Conservation (phyloP, 2,888 invertebrate species). For the Nudaria mundana region DNA sequence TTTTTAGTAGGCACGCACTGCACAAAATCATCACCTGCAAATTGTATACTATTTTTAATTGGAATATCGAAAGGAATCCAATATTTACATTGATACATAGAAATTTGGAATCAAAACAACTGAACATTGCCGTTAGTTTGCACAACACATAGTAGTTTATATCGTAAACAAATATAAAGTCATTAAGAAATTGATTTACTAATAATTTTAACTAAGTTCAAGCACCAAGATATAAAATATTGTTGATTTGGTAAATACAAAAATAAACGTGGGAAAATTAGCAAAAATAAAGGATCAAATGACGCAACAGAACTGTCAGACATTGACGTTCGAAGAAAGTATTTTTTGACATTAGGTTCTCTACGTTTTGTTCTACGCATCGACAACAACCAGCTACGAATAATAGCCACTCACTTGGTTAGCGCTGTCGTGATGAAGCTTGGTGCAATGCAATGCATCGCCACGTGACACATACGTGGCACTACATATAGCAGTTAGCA, state of each 20-base stretch:
- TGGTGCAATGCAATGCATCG: no score
- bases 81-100: constrained; percentile 23
- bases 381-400: background rate
- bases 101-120: constrained; percentile 29
- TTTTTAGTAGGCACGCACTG: constrained; percentile 73
- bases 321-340: constrained; percentile 6
- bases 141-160: background rate
- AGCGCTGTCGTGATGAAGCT: no score
- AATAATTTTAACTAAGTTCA: background rate
- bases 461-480: no score
- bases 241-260: constrained; percentile 11
- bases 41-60: constrained; percentile 23
- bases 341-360: constrained; percentile 18
- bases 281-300: constrained; percentile 39
- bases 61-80: constrained; percentile 6
- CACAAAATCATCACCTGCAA: constrained; percentile 71
- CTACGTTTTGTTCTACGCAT: constrained; percentile 11
- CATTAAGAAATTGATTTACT: no score
- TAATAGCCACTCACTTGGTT: no score
- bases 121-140: constrained; percentile 15
- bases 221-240: background rate
- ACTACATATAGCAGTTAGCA: no score
- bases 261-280: constrained; percentile 49
- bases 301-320: constrained; percentile 49
- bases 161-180: no score